Base-by-base conservation (phyloP, 2,113 vertebrate species). In the Cyanocitta stelleri region DNA sequence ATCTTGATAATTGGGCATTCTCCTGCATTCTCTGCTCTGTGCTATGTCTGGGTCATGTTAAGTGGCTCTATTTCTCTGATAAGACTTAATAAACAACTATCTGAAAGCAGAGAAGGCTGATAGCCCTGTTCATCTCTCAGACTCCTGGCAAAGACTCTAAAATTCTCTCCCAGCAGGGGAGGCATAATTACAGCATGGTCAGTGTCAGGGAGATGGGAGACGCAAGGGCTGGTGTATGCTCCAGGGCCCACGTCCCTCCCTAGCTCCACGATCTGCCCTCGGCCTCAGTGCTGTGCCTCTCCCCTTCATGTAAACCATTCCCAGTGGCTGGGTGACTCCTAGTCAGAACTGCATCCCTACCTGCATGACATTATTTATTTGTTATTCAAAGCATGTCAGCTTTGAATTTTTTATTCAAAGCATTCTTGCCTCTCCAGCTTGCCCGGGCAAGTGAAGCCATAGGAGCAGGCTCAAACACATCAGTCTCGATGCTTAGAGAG, bases 381-480 rank as follows among this genome's bases (percentile, higher is more conserved):
- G 85, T 69, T 87, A 94, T 92, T 93, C 78, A 90, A 93, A 96
- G 55, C 63, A 46, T 26, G 63, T 46, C 10, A 4, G 90, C 78
- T 87, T 95, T 94, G 85, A 79, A 66, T 74, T 48, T 82, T 85
- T 93, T 87, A 90, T 95, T 96, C 87, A 91, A 90, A 96, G 43
- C 56, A 51, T 88, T 94, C 79, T 71, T 90, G 51, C 46, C 86
- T 80, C 55, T 91, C 56, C 75, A 77, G 35, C 95, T 93, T 93
- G 87, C 79, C 82, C 0, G 0, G 85, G 46, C 85, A 91, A 84
- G 92, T n/a, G n/a, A 88, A 92, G 41, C 79, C 4, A 0, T 32
- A 88, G 75, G 30, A 96, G 41, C 93, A 93, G 76, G 93, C 56
- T 81, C 61, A 30, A 91, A 93, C 93, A 84, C 33, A 86, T 96